These are phyloP conservation scores for Drosophila kepulauana DNA, from an alignment of 1,140 invertebrate genomes.

Conservation along the genomic window DNA sequence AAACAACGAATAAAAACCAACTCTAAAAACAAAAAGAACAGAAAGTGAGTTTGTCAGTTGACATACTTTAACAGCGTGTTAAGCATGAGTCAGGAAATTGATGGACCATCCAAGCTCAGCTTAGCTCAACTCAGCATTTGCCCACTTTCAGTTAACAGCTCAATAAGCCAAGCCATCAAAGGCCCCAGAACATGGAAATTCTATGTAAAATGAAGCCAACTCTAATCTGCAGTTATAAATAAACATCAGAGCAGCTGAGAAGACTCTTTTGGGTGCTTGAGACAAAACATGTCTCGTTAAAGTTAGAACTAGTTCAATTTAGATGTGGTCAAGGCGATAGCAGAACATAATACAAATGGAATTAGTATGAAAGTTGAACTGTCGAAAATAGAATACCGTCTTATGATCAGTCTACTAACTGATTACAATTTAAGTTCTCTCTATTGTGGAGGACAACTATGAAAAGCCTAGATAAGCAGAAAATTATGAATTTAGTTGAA, in stretches of 20 bases:
- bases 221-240: background rate
- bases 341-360: background rate
- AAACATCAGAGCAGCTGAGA: background rate
- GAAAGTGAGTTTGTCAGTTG: constrained; percentile 46
- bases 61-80: constrained; percentile 28
- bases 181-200: background rate
- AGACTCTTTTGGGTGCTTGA: background rate
- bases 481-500: too few species aligned
- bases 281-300: background rate
- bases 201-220: background rate
- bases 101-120: constrained; percentile 13
- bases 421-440: too few species aligned
- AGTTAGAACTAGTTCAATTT: background rate
- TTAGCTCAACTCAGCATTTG: background rate
- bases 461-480: too few species aligned
- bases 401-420: too few species aligned
- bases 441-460: too few species aligned
- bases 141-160: background rate
- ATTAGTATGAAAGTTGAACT: background rate
- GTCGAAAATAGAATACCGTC: too few species aligned
- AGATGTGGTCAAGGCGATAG: background rate
- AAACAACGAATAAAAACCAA: constrained; percentile 24
- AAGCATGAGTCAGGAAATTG: constrained; percentile 27
- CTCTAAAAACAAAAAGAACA: constrained; percentile 17
- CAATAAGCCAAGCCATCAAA: constrained; percentile 3